phyloP scores from a whole-genome alignment of 2,797 vertebrate species.

The Bovichtus variegatus region DNA sequence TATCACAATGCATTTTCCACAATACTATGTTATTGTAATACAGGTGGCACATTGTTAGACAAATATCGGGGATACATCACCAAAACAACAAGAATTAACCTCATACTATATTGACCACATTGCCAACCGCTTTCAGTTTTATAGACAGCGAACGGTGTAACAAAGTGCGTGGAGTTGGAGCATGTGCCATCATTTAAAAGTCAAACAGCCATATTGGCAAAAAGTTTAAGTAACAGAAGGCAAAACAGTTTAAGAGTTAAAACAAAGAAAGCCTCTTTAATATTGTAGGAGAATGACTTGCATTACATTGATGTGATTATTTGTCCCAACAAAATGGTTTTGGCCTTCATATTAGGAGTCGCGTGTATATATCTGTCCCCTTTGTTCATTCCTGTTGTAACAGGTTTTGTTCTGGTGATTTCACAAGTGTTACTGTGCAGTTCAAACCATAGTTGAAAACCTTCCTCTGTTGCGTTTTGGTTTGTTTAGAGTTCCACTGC shows the following conservation, averaged over 20 bases:
- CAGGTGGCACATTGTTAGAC: not conserved
- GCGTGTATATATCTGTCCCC: not conserved
- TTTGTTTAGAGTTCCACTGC: constrained; percentile 6
- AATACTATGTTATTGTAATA: constrained; percentile 2
- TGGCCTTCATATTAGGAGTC: not conserved
- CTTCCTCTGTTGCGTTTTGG: not conserved
- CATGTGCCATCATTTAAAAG: constrained; percentile 10
- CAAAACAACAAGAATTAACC: not conserved
- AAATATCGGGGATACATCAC: not conserved
- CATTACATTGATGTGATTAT: constrained; percentile 3
- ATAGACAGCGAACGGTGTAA: not conserved
- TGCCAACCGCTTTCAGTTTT: constrained; percentile 4
- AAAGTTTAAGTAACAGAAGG: not conserved
- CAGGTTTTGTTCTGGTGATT: not conserved
- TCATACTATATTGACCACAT: not conserved
- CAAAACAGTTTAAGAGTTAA: not conserved
- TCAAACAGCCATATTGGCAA: not conserved
- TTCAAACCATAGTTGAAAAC: not conserved
- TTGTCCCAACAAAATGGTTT: not conserved
- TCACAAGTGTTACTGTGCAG: not conserved
- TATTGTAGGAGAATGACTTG: not conserved
- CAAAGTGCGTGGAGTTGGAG: not conserved
- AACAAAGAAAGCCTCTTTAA: not conserved
- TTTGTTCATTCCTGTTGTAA: not conserved
- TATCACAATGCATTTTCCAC: not conserved